Evolutionary conservation across 2,113 vertebrate species (phyloP).

Genomic region (Gavialis gangeticus): DNA sequence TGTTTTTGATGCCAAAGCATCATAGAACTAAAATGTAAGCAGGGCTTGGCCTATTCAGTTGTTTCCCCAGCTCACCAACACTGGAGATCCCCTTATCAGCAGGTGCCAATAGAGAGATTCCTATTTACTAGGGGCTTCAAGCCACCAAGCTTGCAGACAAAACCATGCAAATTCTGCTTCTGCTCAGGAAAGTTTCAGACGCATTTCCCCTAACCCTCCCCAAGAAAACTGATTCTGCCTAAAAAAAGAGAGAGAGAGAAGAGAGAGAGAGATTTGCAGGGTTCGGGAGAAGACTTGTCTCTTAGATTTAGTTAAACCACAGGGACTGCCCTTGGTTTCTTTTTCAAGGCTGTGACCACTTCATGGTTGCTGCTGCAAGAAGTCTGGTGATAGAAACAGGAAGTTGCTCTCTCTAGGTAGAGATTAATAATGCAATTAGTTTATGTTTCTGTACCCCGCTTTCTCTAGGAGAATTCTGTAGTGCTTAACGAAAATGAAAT

Average conservation of each 20-base stretch:
- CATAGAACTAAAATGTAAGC: background rate
- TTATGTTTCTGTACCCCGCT: background rate
- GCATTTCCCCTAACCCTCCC: background rate
- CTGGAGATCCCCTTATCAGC: background rate
- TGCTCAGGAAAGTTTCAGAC: background rate
- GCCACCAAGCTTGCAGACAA: conserved; percentile 13
- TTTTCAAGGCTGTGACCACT: background rate
- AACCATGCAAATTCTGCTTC: conserved; percentile 5
- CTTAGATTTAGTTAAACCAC: background rate
- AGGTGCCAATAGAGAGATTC: background rate
- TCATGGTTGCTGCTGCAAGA: background rate
- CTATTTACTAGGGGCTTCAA: background rate
- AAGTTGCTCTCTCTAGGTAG: background rate
- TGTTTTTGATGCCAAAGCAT: background rate
- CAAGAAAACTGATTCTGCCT: conserved; percentile 34
- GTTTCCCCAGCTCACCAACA: conserved; percentile 39
- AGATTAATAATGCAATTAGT: background rate
- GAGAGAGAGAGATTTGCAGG: too few species aligned
- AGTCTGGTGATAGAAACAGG: background rate
- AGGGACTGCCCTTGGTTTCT: background rate
- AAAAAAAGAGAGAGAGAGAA: background rate
- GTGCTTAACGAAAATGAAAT: background rate
- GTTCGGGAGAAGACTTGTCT: background rate
- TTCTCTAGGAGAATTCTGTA: conserved; percentile 18
- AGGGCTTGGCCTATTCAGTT: background rate